Conservation (phyloP, 1,140 invertebrate genomes). For the Cyrtorhinus lividipennis region DNA sequence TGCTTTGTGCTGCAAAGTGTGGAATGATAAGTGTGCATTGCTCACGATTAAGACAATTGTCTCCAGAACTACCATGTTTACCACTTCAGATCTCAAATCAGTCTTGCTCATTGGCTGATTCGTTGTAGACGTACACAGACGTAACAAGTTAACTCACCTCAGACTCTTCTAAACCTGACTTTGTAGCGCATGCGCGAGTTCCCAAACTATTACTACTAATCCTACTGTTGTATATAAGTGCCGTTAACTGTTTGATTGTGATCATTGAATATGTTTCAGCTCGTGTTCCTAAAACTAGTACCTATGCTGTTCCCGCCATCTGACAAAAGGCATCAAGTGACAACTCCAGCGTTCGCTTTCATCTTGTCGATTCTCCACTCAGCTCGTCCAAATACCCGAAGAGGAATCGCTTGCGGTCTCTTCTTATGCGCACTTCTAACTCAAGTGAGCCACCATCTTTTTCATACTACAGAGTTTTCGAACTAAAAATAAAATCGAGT, state of each 20-base stretch:
- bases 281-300: slow-evolving; percentile 66
- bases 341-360: slow-evolving; percentile 67
- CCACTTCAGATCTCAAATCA: no score
- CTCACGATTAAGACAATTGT: no score
- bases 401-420: slow-evolving; percentile 60
- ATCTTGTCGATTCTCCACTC: slow-evolving; percentile 61
- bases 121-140: no score
- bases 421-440: slow-evolving; percentile 55
- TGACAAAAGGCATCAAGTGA: slow-evolving; percentile 74
- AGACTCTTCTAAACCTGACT: no score
- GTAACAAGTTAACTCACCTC: no score
- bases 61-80: no score
- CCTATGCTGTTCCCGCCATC: slow-evolving; percentile 70
- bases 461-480: neutral
- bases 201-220: no score
- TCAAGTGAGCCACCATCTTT: slow-evolving; percentile 37
- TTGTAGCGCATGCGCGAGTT: no score
- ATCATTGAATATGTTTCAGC: slow-evolving; percentile 31
- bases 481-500: neutral
- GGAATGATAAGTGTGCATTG: no score
- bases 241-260: neutral
- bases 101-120: no score
- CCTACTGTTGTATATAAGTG: no score
- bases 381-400: slow-evolving; percentile 41
- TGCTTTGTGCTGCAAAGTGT: no score